Evolutionary conservation across 2,888 invertebrate species (phyloP), one percentile per base, ranked within the genome.

Genomic region (Glaucopsyche alexis): DNA sequence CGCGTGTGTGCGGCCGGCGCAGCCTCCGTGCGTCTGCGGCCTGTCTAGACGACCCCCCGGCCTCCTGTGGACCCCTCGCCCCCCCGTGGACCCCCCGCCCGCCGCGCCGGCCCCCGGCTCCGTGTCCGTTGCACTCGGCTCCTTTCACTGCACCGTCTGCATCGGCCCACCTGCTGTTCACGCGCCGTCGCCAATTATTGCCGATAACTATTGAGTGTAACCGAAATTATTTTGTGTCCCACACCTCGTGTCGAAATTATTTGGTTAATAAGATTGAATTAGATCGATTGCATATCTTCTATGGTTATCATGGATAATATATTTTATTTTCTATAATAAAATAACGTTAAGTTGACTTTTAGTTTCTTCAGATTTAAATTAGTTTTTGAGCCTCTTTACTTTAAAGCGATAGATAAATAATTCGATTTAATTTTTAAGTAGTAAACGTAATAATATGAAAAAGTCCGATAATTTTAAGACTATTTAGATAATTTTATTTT

Each of bases 1-100:
- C 75, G 80, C 13, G 60, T 75, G 85, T 87, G 88, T 88, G 89
- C 79, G 81, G 79, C 80, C 88, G 81, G 88, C 89, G 89, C 92
- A 91, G 91, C 91, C 91, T 91, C 91, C 90, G 84, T 85, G 84
- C 87, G 92, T 92, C 92, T 93, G 91, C 90, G 89, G 90, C 88
- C 91, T 87, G 92, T 92, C 92, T 92, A 92, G 92, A 92, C 92
- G 81, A 77, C 84, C 85, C 82, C 82, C 83, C 83, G 80, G 81
- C 83, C 79, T 80, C 77, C 77, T 76, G 78, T 77, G 71, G 77
- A 72, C 81, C 74, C 78, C 75, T 78, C 78, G 78, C 75, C 74
- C 74, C 75, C 73, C 77, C 81, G 78, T 78, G 8, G 19, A 45
- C 14, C 69, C 29, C 45, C 47, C 49, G 69, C 13, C 19, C 19